Base-by-base conservation (phyloP, 2,888 invertebrate genomes). In the Agrochola macilenta region DNA sequence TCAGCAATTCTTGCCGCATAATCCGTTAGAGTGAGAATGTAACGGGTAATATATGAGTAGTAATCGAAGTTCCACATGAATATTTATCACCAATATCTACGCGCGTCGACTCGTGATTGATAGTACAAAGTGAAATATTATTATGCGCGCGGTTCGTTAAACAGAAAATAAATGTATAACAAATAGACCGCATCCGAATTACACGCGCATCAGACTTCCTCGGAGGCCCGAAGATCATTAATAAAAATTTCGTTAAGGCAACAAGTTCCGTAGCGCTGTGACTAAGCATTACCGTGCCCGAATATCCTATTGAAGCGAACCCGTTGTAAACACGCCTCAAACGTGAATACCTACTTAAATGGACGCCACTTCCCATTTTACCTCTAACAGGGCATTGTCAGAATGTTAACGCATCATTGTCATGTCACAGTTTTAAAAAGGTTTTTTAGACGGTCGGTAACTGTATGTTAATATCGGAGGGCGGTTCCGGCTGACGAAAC, bases 351-450 rank as follows among this genome's bases (percentile, higher is more conserved):
- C 84, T 87, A 88, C 90, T 85, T 90, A 91, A 93, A 93, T 92
- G 89, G 91, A 90, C 89, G 87, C 84, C 89, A 92, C 92, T 94
- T 93, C 93, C 92, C 91, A 93, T 94, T 94, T 91, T 87, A 90
- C 92, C 91, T 93, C 92, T 94, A 94, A 94, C 94, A 91, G 92
- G 85, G 90, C 89, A 94, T 95, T 95, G 95, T 95, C 90, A 91
- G 90, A 92, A 93, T 93, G 95, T 95, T 95, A 95, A 95, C 95
- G 93, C 93, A 92, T 95, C 94, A 94, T 94, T 95, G 95, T 96
- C 93, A 93, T 95, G 95, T 95, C 94, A 94, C 93, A 94, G 91
- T 92, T 93, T 93, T 92, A 93, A 95, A 94, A 94, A 93, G 91
- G 92, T 91, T 92, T 93, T 91, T 90, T 93, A 89, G 89, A 88